Evolutionary conservation across 2,797 vertebrate genomes (phyloP).

Genomic region (Phrynocephalus forsythii): DNA sequence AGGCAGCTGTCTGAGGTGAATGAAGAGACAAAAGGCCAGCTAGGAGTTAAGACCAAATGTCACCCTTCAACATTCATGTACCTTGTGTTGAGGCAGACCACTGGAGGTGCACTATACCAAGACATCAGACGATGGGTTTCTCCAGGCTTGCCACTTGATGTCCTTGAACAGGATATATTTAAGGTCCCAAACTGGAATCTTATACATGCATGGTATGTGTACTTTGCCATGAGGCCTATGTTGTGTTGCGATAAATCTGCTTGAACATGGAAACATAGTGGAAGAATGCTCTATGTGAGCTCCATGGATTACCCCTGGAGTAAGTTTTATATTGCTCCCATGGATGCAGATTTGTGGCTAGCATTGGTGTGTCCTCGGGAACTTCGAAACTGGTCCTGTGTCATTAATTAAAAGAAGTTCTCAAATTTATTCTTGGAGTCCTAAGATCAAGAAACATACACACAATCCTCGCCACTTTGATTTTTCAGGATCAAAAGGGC

Average conservation of each 20-base stretch:
- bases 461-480: slow-evolving; percentile 5
- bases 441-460: neutral
- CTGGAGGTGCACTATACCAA: too few relatives aligned
- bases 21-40: too few relatives aligned
- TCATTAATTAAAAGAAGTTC: neutral
- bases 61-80: neutral
- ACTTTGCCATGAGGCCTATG: neutral
- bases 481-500: slow-evolving; percentile 11
- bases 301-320: neutral
- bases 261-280: slow-evolving; percentile 32
- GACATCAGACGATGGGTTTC: too few relatives aligned
- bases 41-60: neutral
- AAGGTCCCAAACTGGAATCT: neutral
- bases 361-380: neutral
- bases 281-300: slow-evolving; percentile 3
- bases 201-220: neutral
- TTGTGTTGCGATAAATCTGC: neutral
- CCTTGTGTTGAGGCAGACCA: neutral
- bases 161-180: neutral
- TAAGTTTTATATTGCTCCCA: neutral
- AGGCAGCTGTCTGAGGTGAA: too few relatives aligned
- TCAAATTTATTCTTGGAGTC: neutral
- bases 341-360: neutral
- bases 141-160: too few relatives aligned
- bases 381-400: neutral